Evolutionary conservation across 1,140 invertebrate genomes (phyloP).

Genomic region (Ceratina japonica): DNA sequence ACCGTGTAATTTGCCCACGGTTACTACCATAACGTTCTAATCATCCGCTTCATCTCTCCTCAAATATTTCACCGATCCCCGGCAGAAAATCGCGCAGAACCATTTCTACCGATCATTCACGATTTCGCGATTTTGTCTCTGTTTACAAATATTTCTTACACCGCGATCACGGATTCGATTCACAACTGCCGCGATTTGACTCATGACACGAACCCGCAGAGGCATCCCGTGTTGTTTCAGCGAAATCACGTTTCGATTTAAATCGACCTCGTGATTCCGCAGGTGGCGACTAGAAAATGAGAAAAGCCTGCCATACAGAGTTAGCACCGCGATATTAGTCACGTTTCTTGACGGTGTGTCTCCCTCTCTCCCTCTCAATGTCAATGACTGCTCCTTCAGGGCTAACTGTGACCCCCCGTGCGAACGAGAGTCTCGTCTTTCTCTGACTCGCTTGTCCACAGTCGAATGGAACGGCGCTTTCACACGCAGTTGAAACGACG

Average conservation of each 20-base stretch:
- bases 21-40: not conserved
- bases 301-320: conserved; percentile 40
- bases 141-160: too few species aligned
- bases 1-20: conserved; percentile 42
- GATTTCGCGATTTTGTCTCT: too few species aligned
- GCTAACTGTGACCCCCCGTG: conserved; percentile 65
- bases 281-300: conserved; percentile 48
- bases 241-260: not conserved
- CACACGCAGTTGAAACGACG: conserved; percentile 65
- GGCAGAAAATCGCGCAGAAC: too few species aligned
- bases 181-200: not conserved
- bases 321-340: conserved; percentile 62
- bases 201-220: not conserved
- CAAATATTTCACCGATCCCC: too few species aligned
- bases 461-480: conserved; percentile 64
- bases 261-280: not conserved
- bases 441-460: conserved; percentile 46
- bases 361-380: conserved; percentile 59
- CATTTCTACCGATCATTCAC: too few species aligned
- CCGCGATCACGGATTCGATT: too few species aligned
- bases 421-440: conserved; percentile 64
- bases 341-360: conserved; percentile 56
- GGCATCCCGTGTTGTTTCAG: too few species aligned
- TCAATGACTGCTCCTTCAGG: conserved; percentile 73
- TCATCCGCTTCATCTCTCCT: too few species aligned